Evolutionary conservation across 2,888 invertebrate genomes (phyloP).

Genomic region (Calliphora vomitoria): DNA sequence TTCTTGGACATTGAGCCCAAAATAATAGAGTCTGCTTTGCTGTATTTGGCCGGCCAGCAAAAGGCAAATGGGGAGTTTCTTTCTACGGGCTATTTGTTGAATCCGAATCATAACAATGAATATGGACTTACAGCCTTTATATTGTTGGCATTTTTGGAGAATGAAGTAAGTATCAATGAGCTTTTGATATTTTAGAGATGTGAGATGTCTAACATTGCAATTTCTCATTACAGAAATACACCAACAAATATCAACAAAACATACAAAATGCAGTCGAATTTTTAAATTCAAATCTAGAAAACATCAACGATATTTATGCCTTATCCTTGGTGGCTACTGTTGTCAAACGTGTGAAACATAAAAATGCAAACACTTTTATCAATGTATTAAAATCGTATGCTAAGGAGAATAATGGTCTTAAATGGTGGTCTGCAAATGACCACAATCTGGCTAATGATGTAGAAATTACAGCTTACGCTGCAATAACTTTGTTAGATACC

Average conservation of each 20-base stretch:
- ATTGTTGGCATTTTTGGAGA: conserved; percentile 89
- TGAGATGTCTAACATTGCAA: too few species aligned
- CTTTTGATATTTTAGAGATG: background rate
- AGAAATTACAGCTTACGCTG: conserved; percentile 93
- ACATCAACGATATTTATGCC: conserved; percentile 89
- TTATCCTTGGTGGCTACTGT: conserved; percentile 90
- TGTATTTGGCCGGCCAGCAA: conserved; percentile 48
- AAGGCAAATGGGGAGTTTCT: conserved; percentile 40
- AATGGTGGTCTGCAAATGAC: conserved; percentile 89
- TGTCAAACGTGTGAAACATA: conserved; percentile 89
- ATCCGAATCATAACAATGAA: conserved; percentile 86
- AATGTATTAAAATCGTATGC: conserved; percentile 83
- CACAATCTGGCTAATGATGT: conserved; percentile 87
- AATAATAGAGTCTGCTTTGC: conserved; percentile 46
- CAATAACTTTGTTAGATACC: conserved; percentile 87
- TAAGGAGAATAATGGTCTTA: conserved; percentile 85
- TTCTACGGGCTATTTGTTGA: conserved; percentile 89
- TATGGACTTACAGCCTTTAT: conserved; percentile 91
- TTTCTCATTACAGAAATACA: conserved; percentile 38
- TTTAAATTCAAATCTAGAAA: conserved; percentile 88
- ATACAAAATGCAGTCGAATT: conserved; percentile 91
- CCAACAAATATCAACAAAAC: conserved; percentile 86
- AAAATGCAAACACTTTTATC: conserved; percentile 84
- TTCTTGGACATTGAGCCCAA: conserved; percentile 86
- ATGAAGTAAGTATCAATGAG: conserved; percentile 82